Base-by-base conservation (phyloP, 2,113 vertebrate genomes). In the Cavia porcellus region DNA sequence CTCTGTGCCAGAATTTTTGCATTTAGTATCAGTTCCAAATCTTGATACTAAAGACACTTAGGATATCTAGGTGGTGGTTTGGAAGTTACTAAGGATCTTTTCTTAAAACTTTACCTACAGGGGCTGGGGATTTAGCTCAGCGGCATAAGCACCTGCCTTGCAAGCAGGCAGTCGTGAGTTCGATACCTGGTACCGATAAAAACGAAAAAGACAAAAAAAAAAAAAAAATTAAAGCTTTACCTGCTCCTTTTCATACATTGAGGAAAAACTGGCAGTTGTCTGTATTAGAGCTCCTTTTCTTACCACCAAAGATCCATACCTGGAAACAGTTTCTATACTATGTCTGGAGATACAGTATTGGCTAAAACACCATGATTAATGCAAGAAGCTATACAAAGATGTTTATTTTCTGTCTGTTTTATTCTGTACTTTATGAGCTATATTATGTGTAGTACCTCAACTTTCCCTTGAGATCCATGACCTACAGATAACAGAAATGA, bases 391-490 rank as follows among this genome's bases (percentile, higher is more conserved):
- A 35, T 68, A 42, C 50, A 95, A 83, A 91, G 3, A 35, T 59
- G 25, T 13, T 81, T 85, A 3, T 77, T 90, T 14, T 64, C 20
- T 74, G 35, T 4, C 83, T 83, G 89, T 90, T 86, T 3, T 95
- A 72, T 94, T 95, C 38, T 97, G 13, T 6, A 50, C 62, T 72
- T 86, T 42, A 82, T 93, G 79, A 95, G 75, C 32, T 86, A 25
- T 82, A 83, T 95, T 83, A 35, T 97, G 11, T 75, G 1, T 66
- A 28, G 25, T 89, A 35, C 84, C 0, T 45, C 35, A 96, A 1
- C 62, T 57, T 96, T 24, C 70, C 59, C 38, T 62, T 93, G 38
- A 95, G 38, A 94, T 94, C 90, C 13, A 79, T 97, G 90, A 89
- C 15, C 90, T 96, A 9, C 4, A 84, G 93, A 0, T 72, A 75